Evolutionary conservation across 1,140 invertebrate species (phyloP), one percentile per base, ranked within the genome.

Genomic region (Galleria mellonella): DNA sequence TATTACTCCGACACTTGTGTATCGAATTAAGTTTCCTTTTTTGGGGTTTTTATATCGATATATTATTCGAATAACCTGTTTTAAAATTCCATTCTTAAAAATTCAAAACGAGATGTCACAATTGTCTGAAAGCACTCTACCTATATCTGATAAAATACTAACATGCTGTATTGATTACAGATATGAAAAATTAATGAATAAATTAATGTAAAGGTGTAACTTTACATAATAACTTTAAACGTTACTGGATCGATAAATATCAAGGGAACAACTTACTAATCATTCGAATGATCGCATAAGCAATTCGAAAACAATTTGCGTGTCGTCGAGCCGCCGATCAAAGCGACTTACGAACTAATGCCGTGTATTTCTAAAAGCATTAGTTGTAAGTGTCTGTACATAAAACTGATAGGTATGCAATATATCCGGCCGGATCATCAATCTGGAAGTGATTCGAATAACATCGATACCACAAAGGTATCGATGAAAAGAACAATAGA

Each of bases 391-490:
- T 77, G 73, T 50, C 63, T 51, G 66, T 60, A 70, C 71, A 77
- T 77, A 73, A 77, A 77, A 73, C 66, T 77, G 71, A 77, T 73
- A 69, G 68, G 68, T 68, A 67, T 66, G 70, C 73, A 57, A 73
- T 77, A 77, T 67, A 60, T 77, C 62, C 58, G 48, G 52, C 39
- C 58, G 12, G 41, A 48, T 47, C 62, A 68, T 71, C 73, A 66
- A 67, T 70, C 60, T 53, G 45, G 43, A 39, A 53, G 52, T 58
- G 66, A 70, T 64, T 71, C 62, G 59, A 68, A 63, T 70, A 67
- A 48, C 55, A 52, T 55, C 52, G 62, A 56, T 61, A 55, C 50
- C 36, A 30, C 54, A 55, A 58, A 46, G 42, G 41, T 23, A 53
- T 54, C 56, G 47, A 54, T 54, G 49, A 59, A 62, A 54, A 43